These are phyloP conservation scores for Tetrao urogallus DNA, from an alignment of 2,113 vertebrate species.

Conservation along the genomic window DNA sequence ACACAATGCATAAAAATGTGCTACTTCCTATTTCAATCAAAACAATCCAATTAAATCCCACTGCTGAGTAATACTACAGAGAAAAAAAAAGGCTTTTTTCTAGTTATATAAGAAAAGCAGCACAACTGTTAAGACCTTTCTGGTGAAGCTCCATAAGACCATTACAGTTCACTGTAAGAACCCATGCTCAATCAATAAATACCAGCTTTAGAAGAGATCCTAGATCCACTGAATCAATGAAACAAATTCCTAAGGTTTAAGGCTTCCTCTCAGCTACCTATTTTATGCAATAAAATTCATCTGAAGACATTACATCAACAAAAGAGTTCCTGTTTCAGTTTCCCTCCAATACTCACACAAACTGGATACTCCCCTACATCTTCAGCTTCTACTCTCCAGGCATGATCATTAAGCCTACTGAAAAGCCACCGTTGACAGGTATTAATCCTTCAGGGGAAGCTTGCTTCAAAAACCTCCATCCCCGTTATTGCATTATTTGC, in stretches of 20 bases:
- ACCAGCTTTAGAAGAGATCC: no score
- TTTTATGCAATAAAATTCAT: not conserved
- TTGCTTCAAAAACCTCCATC: not conserved
- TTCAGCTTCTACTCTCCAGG: not conserved
- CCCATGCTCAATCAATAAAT: not conserved
- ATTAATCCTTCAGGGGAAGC: not conserved
- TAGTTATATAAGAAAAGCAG: not conserved
- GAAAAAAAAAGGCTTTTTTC: not conserved
- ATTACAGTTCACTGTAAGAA: not conserved
- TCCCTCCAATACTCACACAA: not conserved
- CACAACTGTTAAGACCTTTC: not conserved
- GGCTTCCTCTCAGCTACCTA: not conserved
- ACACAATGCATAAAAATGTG: not conserved
- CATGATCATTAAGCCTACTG: not conserved
- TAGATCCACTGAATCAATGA: not conserved
- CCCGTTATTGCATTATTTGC: not conserved
- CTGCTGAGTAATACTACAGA: not conserved
- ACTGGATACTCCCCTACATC: not conserved
- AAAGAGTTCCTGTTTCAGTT: not conserved
- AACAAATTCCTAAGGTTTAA: not conserved
- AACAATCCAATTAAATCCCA: not conserved
- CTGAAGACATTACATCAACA: not conserved
- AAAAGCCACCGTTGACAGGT: not conserved
- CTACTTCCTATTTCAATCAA: slow-evolving; percentile 28
- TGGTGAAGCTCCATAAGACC: not conserved